Evolutionary conservation across 2,797 vertebrate species (phyloP).

Genomic region (Ciconia nigra): DNA sequence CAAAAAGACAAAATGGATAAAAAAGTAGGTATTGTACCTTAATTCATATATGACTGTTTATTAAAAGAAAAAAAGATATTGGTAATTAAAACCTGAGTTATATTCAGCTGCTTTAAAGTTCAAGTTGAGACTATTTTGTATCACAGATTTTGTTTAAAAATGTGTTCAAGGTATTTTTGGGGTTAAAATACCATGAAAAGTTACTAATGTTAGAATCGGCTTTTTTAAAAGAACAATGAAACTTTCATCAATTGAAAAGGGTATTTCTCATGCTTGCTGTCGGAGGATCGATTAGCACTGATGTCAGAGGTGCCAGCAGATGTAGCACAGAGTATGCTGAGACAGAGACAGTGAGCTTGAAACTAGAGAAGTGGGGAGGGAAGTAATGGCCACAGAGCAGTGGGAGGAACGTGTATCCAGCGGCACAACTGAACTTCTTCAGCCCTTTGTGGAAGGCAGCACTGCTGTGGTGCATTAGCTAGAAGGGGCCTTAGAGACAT

Average conservation of each 20-base stretch:
- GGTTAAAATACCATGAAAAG: neutral
- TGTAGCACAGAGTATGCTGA: neutral
- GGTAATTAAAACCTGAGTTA: neutral
- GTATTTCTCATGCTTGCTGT: neutral
- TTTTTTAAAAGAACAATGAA: neutral
- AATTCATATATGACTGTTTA: neutral
- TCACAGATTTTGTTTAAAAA: neutral
- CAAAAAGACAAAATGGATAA: neutral
- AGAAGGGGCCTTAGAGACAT: neutral
- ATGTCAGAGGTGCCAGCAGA: neutral
- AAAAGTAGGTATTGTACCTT: conserved; percentile 29
- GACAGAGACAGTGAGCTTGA: neutral
- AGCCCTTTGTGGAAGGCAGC: neutral
- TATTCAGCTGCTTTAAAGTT: neutral
- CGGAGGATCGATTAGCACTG: neutral
- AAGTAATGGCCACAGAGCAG: neutral
- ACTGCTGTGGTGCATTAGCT: neutral
- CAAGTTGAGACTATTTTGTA: neutral
- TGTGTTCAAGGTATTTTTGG: neutral
- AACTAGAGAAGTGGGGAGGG: neutral
- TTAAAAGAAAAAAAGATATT: neutral
- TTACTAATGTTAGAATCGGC: neutral
- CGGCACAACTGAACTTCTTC: neutral
- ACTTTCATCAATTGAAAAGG: neutral
- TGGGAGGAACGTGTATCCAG: neutral